Percentiles rank a stretch among this genome's conserved stretches.
Conservation (phyloP, 2,888 invertebrate species). For the Nymphalis c-album region DNA sequence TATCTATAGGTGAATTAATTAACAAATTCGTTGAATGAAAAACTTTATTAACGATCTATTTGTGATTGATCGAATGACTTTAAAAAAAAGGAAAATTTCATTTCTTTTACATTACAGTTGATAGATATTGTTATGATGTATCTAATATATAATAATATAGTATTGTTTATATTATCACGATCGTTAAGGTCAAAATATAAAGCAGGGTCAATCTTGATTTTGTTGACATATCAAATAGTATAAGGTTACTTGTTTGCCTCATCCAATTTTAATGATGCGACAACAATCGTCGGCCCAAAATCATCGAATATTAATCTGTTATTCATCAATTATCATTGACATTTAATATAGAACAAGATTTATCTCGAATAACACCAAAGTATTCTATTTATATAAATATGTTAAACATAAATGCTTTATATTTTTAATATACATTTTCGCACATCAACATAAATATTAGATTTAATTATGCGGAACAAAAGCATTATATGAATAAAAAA, state of each 20-base stretch:
- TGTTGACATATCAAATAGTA: slow-evolving; percentile 12
- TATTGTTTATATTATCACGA: too few relatives aligned
- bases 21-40: background rate
- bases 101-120: too few relatives aligned
- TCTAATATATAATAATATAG: too few relatives aligned
- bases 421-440: background rate
- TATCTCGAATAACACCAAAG: slow-evolving; percentile 13
- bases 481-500: background rate
- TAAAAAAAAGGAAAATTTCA: too few relatives aligned
- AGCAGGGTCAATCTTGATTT: slow-evolving; percentile 14
- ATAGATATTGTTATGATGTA: too few relatives aligned
- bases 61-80: too few relatives aligned
- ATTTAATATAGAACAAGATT: slow-evolving; percentile 36
- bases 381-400: background rate
- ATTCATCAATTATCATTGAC: slow-evolving; percentile 35
- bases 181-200: slow-evolving; percentile 4
- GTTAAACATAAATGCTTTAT: background rate
- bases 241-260: slow-evolving; percentile 42
- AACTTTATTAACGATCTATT: too few relatives aligned
- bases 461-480: slow-evolving; percentile 2
- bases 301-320: slow-evolving; percentile 21
- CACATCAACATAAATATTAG: background rate
- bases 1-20: background rate
- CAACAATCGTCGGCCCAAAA: slow-evolving; percentile 33
- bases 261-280: slow-evolving; percentile 37